phyloP scores from a whole-genome alignment of 2,113 vertebrate species.

The Sturnus vulgaris region DNA sequence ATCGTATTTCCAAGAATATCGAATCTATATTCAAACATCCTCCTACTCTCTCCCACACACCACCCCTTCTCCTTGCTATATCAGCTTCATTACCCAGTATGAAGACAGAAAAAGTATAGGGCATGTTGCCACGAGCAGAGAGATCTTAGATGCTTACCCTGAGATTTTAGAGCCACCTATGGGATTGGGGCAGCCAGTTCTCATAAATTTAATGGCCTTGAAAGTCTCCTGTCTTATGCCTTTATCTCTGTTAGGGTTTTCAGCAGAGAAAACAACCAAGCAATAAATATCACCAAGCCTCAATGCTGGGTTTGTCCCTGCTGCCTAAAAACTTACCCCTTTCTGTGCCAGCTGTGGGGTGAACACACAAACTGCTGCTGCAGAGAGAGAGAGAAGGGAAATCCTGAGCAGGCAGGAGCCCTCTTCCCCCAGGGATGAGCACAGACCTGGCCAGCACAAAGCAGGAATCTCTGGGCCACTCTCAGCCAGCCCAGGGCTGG shows the following conservation, averaged over 20 bases:
- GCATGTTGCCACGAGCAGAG: constrained; percentile 27
- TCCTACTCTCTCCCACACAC: constrained; percentile 56
- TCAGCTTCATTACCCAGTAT: constrained; percentile 39
- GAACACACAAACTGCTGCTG: background rate
- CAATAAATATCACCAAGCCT: background rate
- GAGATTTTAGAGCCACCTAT: constrained; percentile 55
- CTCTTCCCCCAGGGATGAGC: background rate
- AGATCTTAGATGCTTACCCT: constrained; percentile 27
- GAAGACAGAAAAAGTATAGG: constrained; percentile 52
- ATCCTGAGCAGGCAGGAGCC: background rate
- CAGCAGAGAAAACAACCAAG: background rate
- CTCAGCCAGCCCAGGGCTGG: background rate
- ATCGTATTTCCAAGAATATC: constrained; percentile 67
- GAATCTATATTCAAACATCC: constrained; percentile 62
- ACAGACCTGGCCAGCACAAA: background rate
- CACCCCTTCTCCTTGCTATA: constrained; percentile 56
- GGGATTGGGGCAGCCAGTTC: constrained; percentile 13
- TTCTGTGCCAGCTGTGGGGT: background rate
- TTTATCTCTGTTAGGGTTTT: background rate
- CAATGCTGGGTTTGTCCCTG: background rate
- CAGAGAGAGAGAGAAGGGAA: background rate
- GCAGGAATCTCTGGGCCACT: background rate
- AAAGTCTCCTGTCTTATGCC: background rate
- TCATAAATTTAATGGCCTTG: background rate
- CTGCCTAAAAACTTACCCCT: background rate